Percentiles rank a stretch among this genome's conserved stretches.
These are phyloP conservation scores for Hypothenemus hampei DNA, from an alignment of 1,140 invertebrate species.

Conservation along the genomic window DNA sequence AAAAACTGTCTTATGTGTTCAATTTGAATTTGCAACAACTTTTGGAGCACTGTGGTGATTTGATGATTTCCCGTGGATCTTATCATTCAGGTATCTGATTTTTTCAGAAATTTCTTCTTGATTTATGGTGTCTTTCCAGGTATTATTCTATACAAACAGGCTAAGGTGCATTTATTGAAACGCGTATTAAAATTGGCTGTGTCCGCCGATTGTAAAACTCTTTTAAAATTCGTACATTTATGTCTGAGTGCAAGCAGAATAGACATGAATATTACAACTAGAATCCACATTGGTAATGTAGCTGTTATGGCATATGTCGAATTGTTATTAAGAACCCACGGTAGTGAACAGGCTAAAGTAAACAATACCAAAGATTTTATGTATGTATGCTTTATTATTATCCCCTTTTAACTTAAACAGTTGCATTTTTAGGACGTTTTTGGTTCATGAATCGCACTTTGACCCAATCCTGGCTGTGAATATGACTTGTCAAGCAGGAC, in stretches of 20 bases:
- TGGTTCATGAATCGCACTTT: constrained; percentile 63
- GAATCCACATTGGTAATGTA: constrained; percentile 64
- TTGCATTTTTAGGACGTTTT: constrained; percentile 53
- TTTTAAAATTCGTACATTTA: constrained; percentile 59
- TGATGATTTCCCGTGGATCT: constrained; percentile 58
- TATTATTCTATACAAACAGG: constrained; percentile 65
- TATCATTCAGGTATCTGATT: constrained; percentile 49
- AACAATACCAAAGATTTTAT: constrained; percentile 53
- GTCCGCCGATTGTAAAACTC: constrained; percentile 62
- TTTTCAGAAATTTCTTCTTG: neutral
- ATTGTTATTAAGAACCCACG: constrained; percentile 50
- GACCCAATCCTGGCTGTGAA: constrained; percentile 63
- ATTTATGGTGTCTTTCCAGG: constrained; percentile 43
- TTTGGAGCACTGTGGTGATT: constrained; percentile 68
- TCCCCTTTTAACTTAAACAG: neutral
- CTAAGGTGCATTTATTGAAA: constrained; percentile 62
- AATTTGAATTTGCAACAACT: constrained; percentile 64
- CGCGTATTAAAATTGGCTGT: constrained; percentile 69
- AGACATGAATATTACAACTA: constrained; percentile 58
- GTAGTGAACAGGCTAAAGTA: constrained; percentile 35
- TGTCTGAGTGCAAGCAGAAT: constrained; percentile 52
- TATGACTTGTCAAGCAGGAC: constrained; percentile 57
- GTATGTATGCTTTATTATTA: constrained; percentile 44
- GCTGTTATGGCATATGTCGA: constrained; percentile 64
- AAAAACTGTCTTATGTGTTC: constrained; percentile 54